Conservation (phyloP, 2,888 invertebrate species). For the Sthenelais limicola region DNA sequence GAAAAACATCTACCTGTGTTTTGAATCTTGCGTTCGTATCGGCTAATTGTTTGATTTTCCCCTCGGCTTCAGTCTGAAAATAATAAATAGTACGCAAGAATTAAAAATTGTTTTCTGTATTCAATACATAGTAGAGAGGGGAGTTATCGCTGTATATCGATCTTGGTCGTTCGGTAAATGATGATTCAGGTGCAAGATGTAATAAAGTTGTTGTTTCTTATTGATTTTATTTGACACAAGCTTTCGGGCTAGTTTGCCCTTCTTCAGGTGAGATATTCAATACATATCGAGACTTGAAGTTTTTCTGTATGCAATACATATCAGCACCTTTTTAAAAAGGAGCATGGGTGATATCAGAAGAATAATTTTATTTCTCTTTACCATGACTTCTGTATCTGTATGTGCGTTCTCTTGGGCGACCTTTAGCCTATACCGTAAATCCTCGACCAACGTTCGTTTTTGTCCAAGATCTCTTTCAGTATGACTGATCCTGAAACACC, state of each 20-base stretch:
- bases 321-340: too few relatives aligned
- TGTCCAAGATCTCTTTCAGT: conserved; percentile 67
- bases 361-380: conserved; percentile 53
- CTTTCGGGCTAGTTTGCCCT: too few relatives aligned
- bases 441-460: conserved; percentile 68
- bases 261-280: neutral
- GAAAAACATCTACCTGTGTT: conserved; percentile 47
- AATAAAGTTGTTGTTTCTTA: too few relatives aligned
- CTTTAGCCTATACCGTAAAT: conserved; percentile 63
- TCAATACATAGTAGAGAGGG: too few relatives aligned
- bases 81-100: neutral
- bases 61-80: conserved; percentile 64
- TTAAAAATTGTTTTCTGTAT: neutral
- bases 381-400: conserved; percentile 62
- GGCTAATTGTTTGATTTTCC: conserved; percentile 60
- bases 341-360: too few relatives aligned
- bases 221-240: too few relatives aligned
- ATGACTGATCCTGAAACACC: conserved; percentile 63
- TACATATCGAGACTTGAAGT: conserved; percentile 1
- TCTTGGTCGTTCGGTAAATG: too few relatives aligned
- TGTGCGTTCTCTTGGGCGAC: conserved; percentile 63
- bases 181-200: too few relatives aligned
- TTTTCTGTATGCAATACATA: too few relatives aligned
- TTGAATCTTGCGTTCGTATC: conserved; percentile 63
- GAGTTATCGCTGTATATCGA: too few relatives aligned